phyloP scores from a whole-genome alignment of 2,113 vertebrate genomes.

The Cynopterus brachyotis region DNA sequence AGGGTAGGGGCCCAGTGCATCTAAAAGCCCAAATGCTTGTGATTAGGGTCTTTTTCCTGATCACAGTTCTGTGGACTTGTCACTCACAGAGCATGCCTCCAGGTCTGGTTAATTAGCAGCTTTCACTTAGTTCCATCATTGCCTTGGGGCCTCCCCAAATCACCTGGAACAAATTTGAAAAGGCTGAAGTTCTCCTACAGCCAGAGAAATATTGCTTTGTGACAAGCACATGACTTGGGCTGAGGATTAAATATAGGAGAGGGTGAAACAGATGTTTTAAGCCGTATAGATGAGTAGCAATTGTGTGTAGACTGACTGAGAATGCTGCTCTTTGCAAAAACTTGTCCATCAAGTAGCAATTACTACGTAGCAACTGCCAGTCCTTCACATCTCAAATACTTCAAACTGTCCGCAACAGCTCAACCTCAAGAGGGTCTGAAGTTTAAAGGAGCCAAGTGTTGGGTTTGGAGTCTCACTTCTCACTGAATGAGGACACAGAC shows the following conservation, averaged over 20 bases:
- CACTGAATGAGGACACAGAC: neutral
- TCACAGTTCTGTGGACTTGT: neutral
- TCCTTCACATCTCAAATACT: neutral
- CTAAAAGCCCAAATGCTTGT: neutral
- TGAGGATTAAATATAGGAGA: neutral
- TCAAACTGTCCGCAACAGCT: neutral
- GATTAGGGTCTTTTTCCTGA: neutral
- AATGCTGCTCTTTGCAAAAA: neutral
- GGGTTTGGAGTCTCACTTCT: neutral
- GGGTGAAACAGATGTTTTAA: neutral
- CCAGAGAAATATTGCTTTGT: neutral
- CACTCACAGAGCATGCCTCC: neutral
- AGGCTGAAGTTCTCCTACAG: neutral
- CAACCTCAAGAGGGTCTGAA: neutral
- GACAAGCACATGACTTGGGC: neutral
- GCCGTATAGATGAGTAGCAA: neutral
- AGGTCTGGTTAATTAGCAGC: neutral
- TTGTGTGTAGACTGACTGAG: neutral
- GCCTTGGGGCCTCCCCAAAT: neutral
- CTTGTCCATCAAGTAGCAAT: neutral
- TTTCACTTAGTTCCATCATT: constrained; percentile 13
- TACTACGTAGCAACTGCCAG: neutral
- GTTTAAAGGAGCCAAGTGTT: neutral
- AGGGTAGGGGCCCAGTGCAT: neutral
- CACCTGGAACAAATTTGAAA: constrained; percentile 26